Conservation (phyloP, 2,113 vertebrate genomes). For the Sphaerodactylus townsendi region DNA sequence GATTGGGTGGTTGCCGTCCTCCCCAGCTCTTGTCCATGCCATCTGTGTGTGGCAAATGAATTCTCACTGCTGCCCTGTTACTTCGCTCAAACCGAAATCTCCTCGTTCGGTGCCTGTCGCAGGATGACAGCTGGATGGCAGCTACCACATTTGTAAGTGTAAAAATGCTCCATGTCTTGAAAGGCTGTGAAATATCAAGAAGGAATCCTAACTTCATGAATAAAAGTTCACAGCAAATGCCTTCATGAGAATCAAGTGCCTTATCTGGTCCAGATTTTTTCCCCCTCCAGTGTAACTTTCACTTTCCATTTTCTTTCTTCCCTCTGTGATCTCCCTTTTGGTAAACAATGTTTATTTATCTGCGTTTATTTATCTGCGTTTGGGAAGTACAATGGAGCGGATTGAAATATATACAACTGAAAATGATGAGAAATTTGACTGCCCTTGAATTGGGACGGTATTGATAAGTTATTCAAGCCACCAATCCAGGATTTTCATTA, state of each 20-base stretch:
- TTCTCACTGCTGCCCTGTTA: not conserved
- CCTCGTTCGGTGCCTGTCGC: not conserved
- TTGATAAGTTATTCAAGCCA: too few relatives aligned
- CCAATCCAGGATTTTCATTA: too few relatives aligned
- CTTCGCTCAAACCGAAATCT: not conserved
- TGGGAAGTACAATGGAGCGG: too few relatives aligned
- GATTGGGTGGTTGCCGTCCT: not conserved
- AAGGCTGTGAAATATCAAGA: fast-evolving
- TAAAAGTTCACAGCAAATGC: not conserved
- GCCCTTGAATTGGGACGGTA: too few relatives aligned
- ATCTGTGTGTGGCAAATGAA: not conserved
- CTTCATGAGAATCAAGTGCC: constrained; percentile 14
- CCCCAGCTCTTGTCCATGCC: not conserved
- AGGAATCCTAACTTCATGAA: not conserved
- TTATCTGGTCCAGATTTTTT: not conserved
- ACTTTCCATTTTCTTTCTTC: not conserved
- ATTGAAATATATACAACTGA: too few relatives aligned
- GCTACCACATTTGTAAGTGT: not conserved
- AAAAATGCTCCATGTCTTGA: not conserved
- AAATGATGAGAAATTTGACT: too few relatives aligned
- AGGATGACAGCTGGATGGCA: not conserved
- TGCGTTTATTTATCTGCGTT: too few relatives aligned
- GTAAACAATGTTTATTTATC: not conserved
- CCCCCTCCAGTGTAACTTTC: not conserved
- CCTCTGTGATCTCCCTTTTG: not conserved